Evolutionary conservation across 2,888 invertebrate genomes (phyloP).

Genomic region (Athalia circularis): DNA sequence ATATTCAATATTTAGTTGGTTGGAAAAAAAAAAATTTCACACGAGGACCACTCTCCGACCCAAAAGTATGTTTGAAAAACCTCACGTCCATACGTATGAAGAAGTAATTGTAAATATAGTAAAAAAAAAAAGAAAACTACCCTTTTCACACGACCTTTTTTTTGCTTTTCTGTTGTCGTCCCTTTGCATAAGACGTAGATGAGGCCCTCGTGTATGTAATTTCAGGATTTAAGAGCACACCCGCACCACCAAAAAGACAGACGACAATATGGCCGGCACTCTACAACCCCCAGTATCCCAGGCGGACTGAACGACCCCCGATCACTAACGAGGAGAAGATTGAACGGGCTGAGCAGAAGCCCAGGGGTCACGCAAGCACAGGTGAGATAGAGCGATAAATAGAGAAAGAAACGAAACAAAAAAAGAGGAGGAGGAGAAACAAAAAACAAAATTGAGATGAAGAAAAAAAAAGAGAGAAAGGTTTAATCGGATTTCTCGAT

Average conservation of each 20-base stretch:
- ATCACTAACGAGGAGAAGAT: conserved; percentile 67
- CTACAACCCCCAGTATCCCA: conserved; percentile 70
- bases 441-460: too few species aligned
- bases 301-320: conserved; percentile 70
- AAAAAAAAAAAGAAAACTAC: neutral
- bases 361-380: conserved; percentile 66
- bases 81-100: too few species aligned
- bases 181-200: conserved; percentile 50
- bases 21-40: too few species aligned
- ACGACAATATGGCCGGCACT: conserved; percentile 71
- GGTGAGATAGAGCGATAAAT: conserved; percentile 61
- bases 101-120: neutral
- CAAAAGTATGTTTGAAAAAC: too few species aligned
- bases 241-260: conserved; percentile 65
- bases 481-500: too few species aligned
- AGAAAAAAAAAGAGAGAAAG: too few species aligned
- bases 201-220: conserved; percentile 61
- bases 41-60: too few species aligned
- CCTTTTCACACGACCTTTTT: too few species aligned
- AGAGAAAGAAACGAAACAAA: too few species aligned
- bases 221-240: conserved; percentile 71
- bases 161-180: too few species aligned
- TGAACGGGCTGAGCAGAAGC: conserved; percentile 69
- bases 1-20: too few species aligned
- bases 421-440: too few species aligned